Evolutionary conservation across 1,140 invertebrate genomes (phyloP), one percentile per base, ranked within the genome.

Genomic region (Heliconius congener): DNA sequence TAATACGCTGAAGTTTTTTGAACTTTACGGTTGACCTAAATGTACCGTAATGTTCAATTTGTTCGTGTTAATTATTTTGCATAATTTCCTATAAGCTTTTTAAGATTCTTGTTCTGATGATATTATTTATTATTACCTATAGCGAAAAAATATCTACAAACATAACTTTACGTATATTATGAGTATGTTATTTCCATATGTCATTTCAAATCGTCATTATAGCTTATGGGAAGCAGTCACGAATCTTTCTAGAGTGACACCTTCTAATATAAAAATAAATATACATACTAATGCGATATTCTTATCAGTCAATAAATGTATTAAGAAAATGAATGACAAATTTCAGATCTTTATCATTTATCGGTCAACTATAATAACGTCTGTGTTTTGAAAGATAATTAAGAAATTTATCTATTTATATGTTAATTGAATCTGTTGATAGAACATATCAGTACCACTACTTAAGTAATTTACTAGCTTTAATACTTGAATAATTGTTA

Each of bases 1-100:
- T 78, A 73, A 46, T 13, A 34, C 18, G 16, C 16, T 5, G 3
- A 30, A 50, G 71, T 46, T 78, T 78, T 73, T 78, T 71, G 46
- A 77, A 78, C 77, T 42, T 27, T 42, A 60, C 71, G 76, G 77
- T 73, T 78, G 70, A 73, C 76, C 76, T 52, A 71, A 60, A 78
- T 42, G 50, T 66, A 73, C 77, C 77, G 77, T 78, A 39, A 73
- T 16, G 55, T 76, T 42, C 66, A 37, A 37, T 60, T 75, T 23
- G n/a, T 60, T 76, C 42, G 66, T 23, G 55, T 76, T 76, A 76
- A 76, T 76, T 76, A 66, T 76, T 76, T 60, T 19, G 9, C 13
- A 66, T 16, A 16, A 30, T 66, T 66, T 60, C 23, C 60, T 66
- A 3, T 30, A 66, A 30, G 13, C 60, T 66, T 66, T 30, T 23